Base-by-base conservation (phyloP, 2,797 vertebrate species). In the Graptemys geographica region DNA sequence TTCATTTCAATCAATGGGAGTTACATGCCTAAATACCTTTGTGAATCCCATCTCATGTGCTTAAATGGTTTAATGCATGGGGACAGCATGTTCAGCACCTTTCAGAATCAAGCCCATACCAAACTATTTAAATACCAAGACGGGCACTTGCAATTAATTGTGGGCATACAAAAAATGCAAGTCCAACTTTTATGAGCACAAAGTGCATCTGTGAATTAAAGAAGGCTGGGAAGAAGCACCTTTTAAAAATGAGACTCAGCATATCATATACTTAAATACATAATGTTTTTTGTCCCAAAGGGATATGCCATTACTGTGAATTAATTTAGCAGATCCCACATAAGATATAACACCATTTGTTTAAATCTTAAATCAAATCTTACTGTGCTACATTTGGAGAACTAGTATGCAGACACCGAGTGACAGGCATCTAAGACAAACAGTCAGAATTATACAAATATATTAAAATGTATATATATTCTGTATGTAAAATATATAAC, bases 81-180 rank as follows among this genome's bases (percentile, higher is more conserved):
- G 37, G 19, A 8, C 37, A 72, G 69, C 37, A 25, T 25, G 23
- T 44, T 74, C 23, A 82, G 8, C 5, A 25, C 74, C 90, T 86
- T 86, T 3, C 59, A 89, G 72, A 6, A 59, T 44, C 47, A 74
- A 74, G 37, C 69, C 21, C 2, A 2, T 1, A 3, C 19, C 25
- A 21, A 85, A 8, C 51, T 52, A 41, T 28, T 81, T 3, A 82
- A 92, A 62, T 27, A 0, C 11, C 49, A 37, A 47, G 5, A 57
- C 25, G 65, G 79, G 2, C 28, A 21, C 3, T n/a, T 80, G 27
- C 27, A 82, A 28, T 69, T 85, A 83, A 13, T 18, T 41, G 6
- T 69, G 81, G 13, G 5, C 28, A 79, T 7, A 0, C 2, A 84
- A 78, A 56, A 53, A n/a, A 47, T 18, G 0, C 4, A 62, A 3